phyloP scores from a whole-genome alignment of 2,113 vertebrate species.

The Trichomycterus rosablanca region DNA sequence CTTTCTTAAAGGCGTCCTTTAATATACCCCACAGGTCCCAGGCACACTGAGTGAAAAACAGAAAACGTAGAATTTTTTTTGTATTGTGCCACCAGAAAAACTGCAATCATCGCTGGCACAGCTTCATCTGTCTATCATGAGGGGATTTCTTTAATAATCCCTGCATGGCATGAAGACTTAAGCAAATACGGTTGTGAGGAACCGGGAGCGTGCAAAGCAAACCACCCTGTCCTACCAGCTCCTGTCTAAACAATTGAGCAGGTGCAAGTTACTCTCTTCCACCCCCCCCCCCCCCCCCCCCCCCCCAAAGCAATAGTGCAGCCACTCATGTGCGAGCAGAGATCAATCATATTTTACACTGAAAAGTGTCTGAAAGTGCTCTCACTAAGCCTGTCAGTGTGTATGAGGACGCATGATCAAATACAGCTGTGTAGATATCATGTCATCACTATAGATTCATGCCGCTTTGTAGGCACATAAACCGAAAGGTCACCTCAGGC shows the following conservation, averaged over 20 bases:
- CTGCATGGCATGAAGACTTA: slow-evolving; percentile 56
- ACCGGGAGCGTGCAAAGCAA: slow-evolving; percentile 43
- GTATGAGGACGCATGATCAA: slow-evolving; percentile 26
- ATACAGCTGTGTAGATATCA: slow-evolving; percentile 44
- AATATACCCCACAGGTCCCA: slow-evolving; percentile 3
- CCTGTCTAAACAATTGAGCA: slow-evolving; percentile 60
- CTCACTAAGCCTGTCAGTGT: slow-evolving; percentile 14
- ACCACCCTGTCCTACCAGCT: slow-evolving; percentile 45
- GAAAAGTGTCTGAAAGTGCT: slow-evolving; percentile 43
- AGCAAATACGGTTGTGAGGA: slow-evolving; percentile 58
- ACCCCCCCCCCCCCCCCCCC: not conserved
- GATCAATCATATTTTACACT: slow-evolving; percentile 41
- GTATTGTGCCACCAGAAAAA: not conserved
- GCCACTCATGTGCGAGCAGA: slow-evolving; percentile 30
- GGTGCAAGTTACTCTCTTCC: slow-evolving; percentile 56
- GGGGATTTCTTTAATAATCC: slow-evolving; percentile 65
- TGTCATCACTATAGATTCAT: slow-evolving; percentile 34
- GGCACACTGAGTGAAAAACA: not conserved
- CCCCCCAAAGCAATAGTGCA: slow-evolving; percentile 29
- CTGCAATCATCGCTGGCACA: slow-evolving; percentile 34
- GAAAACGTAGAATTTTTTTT: not conserved
- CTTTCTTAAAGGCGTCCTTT: slow-evolving; percentile 7
- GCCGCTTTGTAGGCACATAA: slow-evolving; percentile 24
- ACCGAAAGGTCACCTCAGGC: slow-evolving; percentile 27
- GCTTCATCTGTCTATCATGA: slow-evolving; percentile 49